Evolutionary conservation across 2,888 invertebrate species (phyloP), one percentile per base, ranked within the genome.

Genomic region (Apotomis capreana): DNA sequence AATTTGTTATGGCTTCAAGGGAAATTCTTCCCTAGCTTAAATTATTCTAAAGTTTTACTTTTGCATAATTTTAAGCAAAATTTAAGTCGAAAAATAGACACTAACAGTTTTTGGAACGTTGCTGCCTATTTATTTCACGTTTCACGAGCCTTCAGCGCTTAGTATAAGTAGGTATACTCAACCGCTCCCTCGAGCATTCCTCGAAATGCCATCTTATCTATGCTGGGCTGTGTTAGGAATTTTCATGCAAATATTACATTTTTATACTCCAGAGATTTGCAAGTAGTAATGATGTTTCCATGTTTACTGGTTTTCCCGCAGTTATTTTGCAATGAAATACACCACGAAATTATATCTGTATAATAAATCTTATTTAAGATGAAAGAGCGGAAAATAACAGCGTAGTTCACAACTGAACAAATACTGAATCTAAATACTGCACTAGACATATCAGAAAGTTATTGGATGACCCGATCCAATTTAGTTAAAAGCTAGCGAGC

Each of bases 1-100:
- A 85, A 87, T 88, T 89, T 88, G 85, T 88, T 90, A 87, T 87
- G 82, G 86, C 85, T 84, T 83, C 80, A 80, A 80, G 78, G 75
- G 74, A 70, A 60, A 52, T 46, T 55, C 77, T 78, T 36, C 46
- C 49, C 49, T 12, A 58, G 49, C 49, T 57, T 15, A 36, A 57
- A 49, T 26, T 44, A 49, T 49, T 49, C 9, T 9, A 49, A 60
- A 60, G 15, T 44, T 46, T 60, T 46, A 10, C 12, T 46, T 54
- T 37, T 62, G 13, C 57, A 46, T 60, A 46, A 46, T 61, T 61
- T 26, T 49, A 49, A 49, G 49, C 9, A 49, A 49, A 49, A 49
- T 49, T 49, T 10, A 3, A 49, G 49, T 49, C 0, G 9, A 49
- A 10, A 40, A 6, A 5, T 37, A 65, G 12, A 57, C n/a, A 57